phyloP scores from a whole-genome alignment of 2,888 invertebrate species.

The Zygaena filipendulae region DNA sequence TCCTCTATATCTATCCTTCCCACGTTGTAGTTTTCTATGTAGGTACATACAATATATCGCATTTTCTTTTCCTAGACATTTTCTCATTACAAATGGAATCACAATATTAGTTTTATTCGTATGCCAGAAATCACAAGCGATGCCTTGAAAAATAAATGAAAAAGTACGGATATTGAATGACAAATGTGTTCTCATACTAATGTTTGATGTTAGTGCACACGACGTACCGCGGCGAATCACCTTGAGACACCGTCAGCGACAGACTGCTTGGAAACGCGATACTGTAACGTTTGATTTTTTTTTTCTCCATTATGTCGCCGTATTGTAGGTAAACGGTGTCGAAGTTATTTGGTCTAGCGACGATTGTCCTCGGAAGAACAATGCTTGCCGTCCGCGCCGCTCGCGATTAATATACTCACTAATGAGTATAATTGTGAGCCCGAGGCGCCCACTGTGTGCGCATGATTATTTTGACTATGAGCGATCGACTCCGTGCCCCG shows the following conservation, averaged over 20 bases:
- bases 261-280: constrained; percentile 33
- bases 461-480: constrained; percentile 62
- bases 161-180: too few relatives aligned
- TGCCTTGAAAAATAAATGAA: too few relatives aligned
- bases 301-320: constrained; percentile 26
- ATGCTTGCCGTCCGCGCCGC: constrained; percentile 41
- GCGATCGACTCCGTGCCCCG: constrained; percentile 49
- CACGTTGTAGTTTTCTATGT: too few relatives aligned
- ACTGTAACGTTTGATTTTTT: constrained; percentile 35
- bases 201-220: too few relatives aligned
- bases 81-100: too few relatives aligned
- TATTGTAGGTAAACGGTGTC: constrained; percentile 43
- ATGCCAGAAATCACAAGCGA: too few relatives aligned
- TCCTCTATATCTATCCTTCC: too few relatives aligned
- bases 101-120: too few relatives aligned
- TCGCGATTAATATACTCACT: constrained; percentile 58
- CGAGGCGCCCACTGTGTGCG: constrained; percentile 26
- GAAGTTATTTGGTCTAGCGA: constrained; percentile 59
- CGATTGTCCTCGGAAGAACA: constrained; percentile 56
- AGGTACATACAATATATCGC: too few relatives aligned
- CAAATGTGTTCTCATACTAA: too few relatives aligned
- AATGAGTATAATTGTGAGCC: constrained; percentile 52
- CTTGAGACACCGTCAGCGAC: constrained; percentile 25
- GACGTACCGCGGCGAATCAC: too few relatives aligned
- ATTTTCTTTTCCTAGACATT: too few relatives aligned